These are phyloP conservation scores for Coracopsis vasa DNA, from an alignment of 2,113 vertebrate species.

Conservation along the genomic window DNA sequence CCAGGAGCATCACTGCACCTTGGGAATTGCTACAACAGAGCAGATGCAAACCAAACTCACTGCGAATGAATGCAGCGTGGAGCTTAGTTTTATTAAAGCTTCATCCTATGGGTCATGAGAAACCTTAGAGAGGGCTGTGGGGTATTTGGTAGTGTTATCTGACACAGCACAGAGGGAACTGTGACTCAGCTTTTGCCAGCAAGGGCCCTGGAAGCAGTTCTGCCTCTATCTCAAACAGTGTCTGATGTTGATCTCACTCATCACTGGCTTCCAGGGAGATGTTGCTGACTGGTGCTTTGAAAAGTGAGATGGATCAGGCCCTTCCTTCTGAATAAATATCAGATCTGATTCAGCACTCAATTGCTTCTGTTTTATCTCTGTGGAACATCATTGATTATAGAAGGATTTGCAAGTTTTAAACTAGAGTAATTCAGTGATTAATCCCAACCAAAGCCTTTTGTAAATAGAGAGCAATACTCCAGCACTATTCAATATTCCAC, in stretches of 20 bases:
- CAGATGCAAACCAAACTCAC: background rate
- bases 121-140: background rate
- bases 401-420: slow-evolving; percentile 34
- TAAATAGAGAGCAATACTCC: background rate
- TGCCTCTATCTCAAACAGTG: background rate
- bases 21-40: background rate
- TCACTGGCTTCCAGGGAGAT: background rate
- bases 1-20: background rate
- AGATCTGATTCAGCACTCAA: slow-evolving; percentile 10
- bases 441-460: background rate
- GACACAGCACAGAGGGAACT: background rate
- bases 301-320: background rate
- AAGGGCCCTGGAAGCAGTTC: background rate
- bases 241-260: background rate
- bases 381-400: background rate
- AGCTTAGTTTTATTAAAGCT: background rate
- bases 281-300: background rate
- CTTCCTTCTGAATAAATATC: slow-evolving; percentile 33
- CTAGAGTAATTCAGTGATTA: slow-evolving; percentile 26
- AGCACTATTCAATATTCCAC: background rate
- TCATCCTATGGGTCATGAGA: background rate
- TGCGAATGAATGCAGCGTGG: accelerated
- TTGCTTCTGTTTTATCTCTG: slow-evolving; percentile 15
- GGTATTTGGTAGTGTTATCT: background rate
- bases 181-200: background rate